Percentiles rank a stretch among this genome's conserved stretches.
Evolutionary conservation across 2,888 invertebrate species (phyloP).

Genomic region (Flexamia atlantica): DNA sequence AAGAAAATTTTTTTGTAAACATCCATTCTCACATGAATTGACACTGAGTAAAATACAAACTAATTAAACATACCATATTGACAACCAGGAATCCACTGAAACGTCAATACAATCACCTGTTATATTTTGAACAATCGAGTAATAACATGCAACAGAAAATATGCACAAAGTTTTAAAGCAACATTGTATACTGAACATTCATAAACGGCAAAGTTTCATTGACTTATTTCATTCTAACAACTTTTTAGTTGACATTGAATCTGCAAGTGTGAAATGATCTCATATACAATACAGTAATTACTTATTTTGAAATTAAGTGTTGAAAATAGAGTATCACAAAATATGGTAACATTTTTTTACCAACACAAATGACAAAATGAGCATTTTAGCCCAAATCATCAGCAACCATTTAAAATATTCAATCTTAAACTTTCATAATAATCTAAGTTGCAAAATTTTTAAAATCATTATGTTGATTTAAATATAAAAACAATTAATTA

Average conservation of each 20-base stretch:
- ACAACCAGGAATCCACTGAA: not conserved
- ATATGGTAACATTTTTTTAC: too few species aligned
- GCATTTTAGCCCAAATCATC: too few species aligned
- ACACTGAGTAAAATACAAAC: not conserved
- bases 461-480: too few species aligned
- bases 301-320: not conserved
- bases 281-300: not conserved
- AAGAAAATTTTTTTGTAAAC: not conserved
- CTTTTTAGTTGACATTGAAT: not conserved
- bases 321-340: too few species aligned
- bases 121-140: not conserved
- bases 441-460: too few species aligned
- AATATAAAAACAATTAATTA: too few species aligned
- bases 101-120: not conserved
- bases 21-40: not conserved
- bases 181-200: not conserved
- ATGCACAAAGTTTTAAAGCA: not conserved
- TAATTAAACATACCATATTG: not conserved
- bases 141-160: not conserved
- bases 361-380: too few species aligned
- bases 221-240: not conserved
- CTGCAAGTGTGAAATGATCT: not conserved
- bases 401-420: too few species aligned
- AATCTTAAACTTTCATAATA: too few species aligned
- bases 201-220: not conserved